Conservation (phyloP, 2,888 invertebrate genomes). For the Crocallis elinguaria region DNA sequence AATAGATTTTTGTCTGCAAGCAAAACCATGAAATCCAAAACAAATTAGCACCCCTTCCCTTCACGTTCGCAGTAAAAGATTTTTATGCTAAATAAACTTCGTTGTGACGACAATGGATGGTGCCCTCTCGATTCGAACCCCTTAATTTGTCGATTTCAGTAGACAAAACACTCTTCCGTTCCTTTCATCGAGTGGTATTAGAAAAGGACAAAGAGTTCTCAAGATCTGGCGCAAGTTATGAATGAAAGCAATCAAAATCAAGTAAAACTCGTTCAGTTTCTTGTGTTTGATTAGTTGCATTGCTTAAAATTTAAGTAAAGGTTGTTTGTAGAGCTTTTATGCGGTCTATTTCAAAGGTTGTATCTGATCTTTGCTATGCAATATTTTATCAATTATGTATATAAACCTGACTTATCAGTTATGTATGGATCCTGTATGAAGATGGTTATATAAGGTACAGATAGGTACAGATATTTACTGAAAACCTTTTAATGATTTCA, state of each 20-base stretch:
- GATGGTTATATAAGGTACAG: too few species aligned
- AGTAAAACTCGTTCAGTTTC: slow-evolving; percentile 1
- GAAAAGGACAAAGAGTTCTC: slow-evolving; percentile 54
- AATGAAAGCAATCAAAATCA: slow-evolving; percentile 24
- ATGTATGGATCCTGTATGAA: too few species aligned
- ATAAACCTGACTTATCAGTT: too few species aligned
- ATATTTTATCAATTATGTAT: too few species aligned
- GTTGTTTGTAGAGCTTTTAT: too few species aligned
- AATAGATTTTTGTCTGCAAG: not conserved
- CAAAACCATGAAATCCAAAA: slow-evolving; percentile 15
- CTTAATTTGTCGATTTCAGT: slow-evolving; percentile 65
- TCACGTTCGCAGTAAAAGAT: slow-evolving; percentile 48
- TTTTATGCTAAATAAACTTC: slow-evolving; percentile 77
- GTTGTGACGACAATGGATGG: slow-evolving; percentile 62
- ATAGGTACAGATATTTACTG: too few species aligned
- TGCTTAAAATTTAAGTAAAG: not conserved
- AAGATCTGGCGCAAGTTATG: slow-evolving; percentile 40
- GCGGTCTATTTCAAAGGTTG: too few species aligned
- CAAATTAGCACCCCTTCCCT: slow-evolving; percentile 58
- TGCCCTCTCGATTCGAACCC: slow-evolving; percentile 61
- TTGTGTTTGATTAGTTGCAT: not conserved
- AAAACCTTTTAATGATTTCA: too few species aligned
- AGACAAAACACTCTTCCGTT: slow-evolving; percentile 76
- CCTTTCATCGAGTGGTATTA: slow-evolving; percentile 60
- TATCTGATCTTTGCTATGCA: too few species aligned